A percentile compares a stretch with the other conserved stretches of the same genome.
phyloP scores from a whole-genome alignment of 1,140 invertebrate genomes.

The Phymastichus coffea region DNA sequence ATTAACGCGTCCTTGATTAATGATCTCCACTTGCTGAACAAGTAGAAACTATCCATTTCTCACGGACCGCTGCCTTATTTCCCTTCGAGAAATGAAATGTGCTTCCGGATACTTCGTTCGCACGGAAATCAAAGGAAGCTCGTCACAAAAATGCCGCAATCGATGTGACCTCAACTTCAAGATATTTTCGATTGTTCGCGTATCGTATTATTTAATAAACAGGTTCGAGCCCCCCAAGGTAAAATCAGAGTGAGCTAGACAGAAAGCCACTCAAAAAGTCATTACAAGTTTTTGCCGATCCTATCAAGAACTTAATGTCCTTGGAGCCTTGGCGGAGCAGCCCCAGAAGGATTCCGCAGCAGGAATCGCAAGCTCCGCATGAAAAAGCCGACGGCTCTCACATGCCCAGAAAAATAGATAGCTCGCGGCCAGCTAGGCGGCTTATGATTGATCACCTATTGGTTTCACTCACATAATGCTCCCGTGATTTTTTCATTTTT shows the following conservation, averaged over 20 bases:
- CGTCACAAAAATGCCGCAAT: not conserved
- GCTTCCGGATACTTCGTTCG: slow-evolving; percentile 11
- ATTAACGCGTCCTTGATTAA: slow-evolving; percentile 40
- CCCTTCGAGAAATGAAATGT: slow-evolving; percentile 19
- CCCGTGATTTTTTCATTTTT: slow-evolving; percentile 33
- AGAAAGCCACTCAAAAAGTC: slow-evolving; percentile 50
- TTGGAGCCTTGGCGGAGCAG: slow-evolving; percentile 46
- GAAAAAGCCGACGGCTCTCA: slow-evolving; percentile 51
- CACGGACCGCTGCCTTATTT: slow-evolving; percentile 31
- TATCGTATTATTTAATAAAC: not conserved
- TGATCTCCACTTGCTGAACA: slow-evolving; percentile 16
- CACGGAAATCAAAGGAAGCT: not conserved
- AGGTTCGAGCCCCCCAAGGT: not conserved
- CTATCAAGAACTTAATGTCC: slow-evolving; percentile 56
- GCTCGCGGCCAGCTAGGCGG: slow-evolving; percentile 27
- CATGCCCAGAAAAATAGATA: slow-evolving; percentile 52
- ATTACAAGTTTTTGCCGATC: slow-evolving; percentile 54
- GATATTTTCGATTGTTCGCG: too few relatives aligned
- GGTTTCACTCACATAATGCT: slow-evolving; percentile 33
- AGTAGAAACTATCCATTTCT: slow-evolving; percentile 29
- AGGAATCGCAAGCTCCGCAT: slow-evolving; percentile 34
- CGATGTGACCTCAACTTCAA: too few relatives aligned
- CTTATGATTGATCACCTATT: slow-evolving; percentile 55
- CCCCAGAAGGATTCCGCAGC: slow-evolving; percentile 41
- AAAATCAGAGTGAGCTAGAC: slow-evolving; percentile 12